Evolutionary conservation across 2,888 invertebrate species (phyloP), one percentile per base, ranked within the genome.

Genomic region (Dendrolimus houi): DNA sequence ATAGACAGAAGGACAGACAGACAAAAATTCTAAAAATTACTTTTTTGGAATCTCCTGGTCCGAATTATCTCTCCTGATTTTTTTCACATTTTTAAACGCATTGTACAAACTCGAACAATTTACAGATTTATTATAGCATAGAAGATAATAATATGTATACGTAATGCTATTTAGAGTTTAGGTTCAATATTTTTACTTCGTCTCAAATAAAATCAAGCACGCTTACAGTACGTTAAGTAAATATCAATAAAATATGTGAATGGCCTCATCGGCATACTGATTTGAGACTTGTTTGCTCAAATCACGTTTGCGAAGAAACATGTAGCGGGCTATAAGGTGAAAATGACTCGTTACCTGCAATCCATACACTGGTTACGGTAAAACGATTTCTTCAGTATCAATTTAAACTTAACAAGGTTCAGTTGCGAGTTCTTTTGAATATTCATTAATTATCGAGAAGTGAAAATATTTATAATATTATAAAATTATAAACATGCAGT

Each of bases 231-330:
- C 9, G 29, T 29, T 47, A 47, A 9, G 9, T 47, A 47, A 47
- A 47, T 56, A 52, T 17, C 41, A 54, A 54, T 47, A 66, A 64
- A 68, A 64, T 62, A 56, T 65, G 66, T 60, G 64, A 62, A 66
- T 60, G 57, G 63, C 69, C 67, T 69, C 70, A 71, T 68, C 71
- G 68, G 68, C 66, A 66, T 72, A 70, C 71, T 78, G 77, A 78
- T 80, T 79, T 69, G 70, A 70, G 71, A 70, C 72, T 76, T 80
- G 75, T 79, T 79, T 79, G 70, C 69, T 64, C 63, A 75, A 76
- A 81, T 75, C 77, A 78, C 76, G 77, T 81, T 79, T 79, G 69
- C 65, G 29, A 61, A 67, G 68, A 67, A 67, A 73, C 71, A 73
- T 72, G 71, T 63, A 64, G 66, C 65, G 61, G 62, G 69, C 65